Conservation (phyloP, 2,113 vertebrate genomes). For the Melanocharis versteri region DNA sequence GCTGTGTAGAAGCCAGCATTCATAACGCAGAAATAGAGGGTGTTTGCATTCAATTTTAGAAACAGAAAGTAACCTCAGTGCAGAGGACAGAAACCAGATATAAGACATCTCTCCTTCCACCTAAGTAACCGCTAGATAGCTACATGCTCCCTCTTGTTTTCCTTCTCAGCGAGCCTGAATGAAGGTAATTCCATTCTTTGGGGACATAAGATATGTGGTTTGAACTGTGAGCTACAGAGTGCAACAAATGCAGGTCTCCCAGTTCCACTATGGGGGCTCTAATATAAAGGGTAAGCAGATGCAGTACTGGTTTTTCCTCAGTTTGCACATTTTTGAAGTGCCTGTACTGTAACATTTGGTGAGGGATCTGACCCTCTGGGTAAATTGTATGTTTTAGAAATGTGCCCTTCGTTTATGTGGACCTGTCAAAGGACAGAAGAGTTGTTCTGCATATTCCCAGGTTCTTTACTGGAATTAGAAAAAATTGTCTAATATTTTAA, state of each 20-base stretch:
- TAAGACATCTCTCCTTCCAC: not conserved
- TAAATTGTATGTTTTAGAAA: not conserved
- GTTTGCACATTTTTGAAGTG: not conserved
- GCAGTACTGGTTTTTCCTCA: not conserved
- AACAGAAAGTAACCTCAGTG: not conserved
- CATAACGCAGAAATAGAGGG: not conserved
- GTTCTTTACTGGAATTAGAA: not conserved
- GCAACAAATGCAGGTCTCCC: not conserved
- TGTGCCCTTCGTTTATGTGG: not conserved
- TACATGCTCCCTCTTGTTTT: not conserved
- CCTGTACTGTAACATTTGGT: not conserved
- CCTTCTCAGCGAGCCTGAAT: not conserved
- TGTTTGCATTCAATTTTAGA: not conserved
- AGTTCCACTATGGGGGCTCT: not conserved
- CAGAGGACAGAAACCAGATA: not conserved
- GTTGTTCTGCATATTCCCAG: not conserved
- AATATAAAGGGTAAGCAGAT: not conserved
- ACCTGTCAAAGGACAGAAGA: not conserved
- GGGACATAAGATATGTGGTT: not conserved
- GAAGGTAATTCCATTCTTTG: not conserved
- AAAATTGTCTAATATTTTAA: not conserved
- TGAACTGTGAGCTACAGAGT: not conserved
- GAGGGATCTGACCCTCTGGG: not conserved
- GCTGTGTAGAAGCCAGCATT: not conserved
- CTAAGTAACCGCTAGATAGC: not conserved